Evolutionary conservation across 2,113 vertebrate species (phyloP), one percentile per base, ranked within the genome.

Genomic region (Hippocampus mohnikei): DNA sequence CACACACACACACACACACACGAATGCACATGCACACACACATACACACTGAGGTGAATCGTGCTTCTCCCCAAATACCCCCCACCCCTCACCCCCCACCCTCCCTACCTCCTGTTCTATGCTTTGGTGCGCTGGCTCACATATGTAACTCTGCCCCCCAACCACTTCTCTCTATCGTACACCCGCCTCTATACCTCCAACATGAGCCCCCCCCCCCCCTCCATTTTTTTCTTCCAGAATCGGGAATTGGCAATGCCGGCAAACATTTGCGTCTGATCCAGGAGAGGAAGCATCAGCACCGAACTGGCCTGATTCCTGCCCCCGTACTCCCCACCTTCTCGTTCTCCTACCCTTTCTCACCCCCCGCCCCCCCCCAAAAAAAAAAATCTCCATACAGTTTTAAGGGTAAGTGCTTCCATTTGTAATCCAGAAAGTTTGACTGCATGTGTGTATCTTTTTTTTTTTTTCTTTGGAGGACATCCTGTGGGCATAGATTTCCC

Each of bases 181-280:
- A n/a, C 66, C 59, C 18, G 33, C 1, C 41, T 70, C 73, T 42
- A 50, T 62, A 42, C 60, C 73, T 80, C 71, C 64, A 65, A 46
- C 71, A 37, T 62, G 46, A 52, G 2, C 64, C 20, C 42, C 3
- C 41, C 71, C 70, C 63, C 69, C 67, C 23, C 62, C 50, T 78
- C 65, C 40, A 3, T 71, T 66, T 69, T 59, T 11, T 67, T 85
- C 87, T 88, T 84, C 90, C 90, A 89, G 52, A 79, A 78, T 83
- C 81, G 37, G 71, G 74, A 91, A 91, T 91, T 3, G 89, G 89
- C 84, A 85, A 85, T 81, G 84, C 81, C 41, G 21, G 63, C 76
- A 93, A 92, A 80, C 85, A 87, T 74, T 85, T 90, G 83, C 88
- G 66, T 84, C 87, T 90, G 86, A 87, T 86, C 85, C 89, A 89